Evolutionary conservation across 1,140 invertebrate species (phyloP), one percentile per base, ranked within the genome.

Genomic region (Saccostrea cuccullata): DNA sequence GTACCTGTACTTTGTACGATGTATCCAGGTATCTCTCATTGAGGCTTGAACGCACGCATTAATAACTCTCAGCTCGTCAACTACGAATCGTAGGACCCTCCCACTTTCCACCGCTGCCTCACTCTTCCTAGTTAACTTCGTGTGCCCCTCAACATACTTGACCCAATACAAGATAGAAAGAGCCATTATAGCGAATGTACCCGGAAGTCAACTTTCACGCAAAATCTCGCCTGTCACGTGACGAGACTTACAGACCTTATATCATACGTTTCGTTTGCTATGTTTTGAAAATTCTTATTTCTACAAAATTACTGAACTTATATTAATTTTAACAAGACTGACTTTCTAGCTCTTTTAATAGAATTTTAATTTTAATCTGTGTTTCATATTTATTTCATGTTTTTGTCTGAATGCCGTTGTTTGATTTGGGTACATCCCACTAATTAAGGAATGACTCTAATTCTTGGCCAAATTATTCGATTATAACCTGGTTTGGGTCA

Each of bases 131-230:
- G 82, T 84, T 15, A 88, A 64, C 26, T 84, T 84, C 17, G 87
- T 85, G 13, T 88, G 84, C 13, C 87, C 87, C 23, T 88, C 87
- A 58, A 85, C 87, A 40, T 85, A 36, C 30, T 88, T 84, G 6
- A 60, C 55, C 82, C 87, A 88, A 55, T 84, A 88, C 15, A 84
- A 64, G 23, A 88, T 88, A 17, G 87, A 84, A 20, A 85, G 36
- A n/a, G 84, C 58, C 84, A 85, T 85, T n/a, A 30, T 64, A 6
- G 58, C 84, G 30, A 20, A 67, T 67, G 84, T 85, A 85, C 84
- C 58, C 84, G 84, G 84, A 85, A 85, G 30, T 67, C 23, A 36
- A 64, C 55, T 60, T 64, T 85, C n/a, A 15, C 84, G 84, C 30
- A 30, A 64, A 64, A 64, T 85, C 58, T 36, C 84, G 84, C 26